Percentiles rank a stretch among this genome's conserved stretches.
Evolutionary conservation across 1,140 invertebrate species (phyloP).

Genomic region (Zaprionus davidi): DNA sequence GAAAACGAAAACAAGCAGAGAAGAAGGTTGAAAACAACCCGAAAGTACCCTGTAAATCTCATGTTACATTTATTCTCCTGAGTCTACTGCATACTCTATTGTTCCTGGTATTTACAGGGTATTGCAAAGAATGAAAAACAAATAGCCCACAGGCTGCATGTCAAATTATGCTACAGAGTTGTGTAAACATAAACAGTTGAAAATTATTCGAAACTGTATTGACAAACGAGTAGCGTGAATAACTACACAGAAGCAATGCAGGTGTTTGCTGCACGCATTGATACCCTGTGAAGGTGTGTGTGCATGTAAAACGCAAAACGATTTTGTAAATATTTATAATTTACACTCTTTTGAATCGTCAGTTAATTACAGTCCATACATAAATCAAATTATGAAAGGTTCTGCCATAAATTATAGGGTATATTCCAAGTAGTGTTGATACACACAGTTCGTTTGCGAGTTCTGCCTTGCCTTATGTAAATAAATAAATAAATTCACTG

Average conservation of each 20-base stretch:
- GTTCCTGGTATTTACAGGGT: conserved; percentile 7
- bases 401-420: not conserved
- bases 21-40: not conserved
- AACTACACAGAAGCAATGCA: not conserved
- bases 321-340: not conserved
- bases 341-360: not conserved
- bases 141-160: conserved; percentile 19
- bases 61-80: not conserved
- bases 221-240: conserved; percentile 23
- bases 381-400: not conserved
- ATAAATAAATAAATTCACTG: conserved; percentile 2
- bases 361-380: not conserved
- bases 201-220: conserved; percentile 28
- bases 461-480: not conserved
- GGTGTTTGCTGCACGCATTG: not conserved
- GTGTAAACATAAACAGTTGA: conserved; percentile 32
- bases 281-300: conserved; percentile 7
- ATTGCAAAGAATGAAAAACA: conserved; percentile 17
- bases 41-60: conserved; percentile 3
- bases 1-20: conserved; percentile 26
- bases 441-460: not conserved
- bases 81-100: not conserved
- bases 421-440: not conserved
- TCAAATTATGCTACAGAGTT: conserved; percentile 43
- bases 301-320: not conserved